Percentiles rank a stretch among this genome's conserved stretches.
phyloP scores from a whole-genome alignment of 2,888 invertebrate species.

The Hipparchia sbordonii region DNA sequence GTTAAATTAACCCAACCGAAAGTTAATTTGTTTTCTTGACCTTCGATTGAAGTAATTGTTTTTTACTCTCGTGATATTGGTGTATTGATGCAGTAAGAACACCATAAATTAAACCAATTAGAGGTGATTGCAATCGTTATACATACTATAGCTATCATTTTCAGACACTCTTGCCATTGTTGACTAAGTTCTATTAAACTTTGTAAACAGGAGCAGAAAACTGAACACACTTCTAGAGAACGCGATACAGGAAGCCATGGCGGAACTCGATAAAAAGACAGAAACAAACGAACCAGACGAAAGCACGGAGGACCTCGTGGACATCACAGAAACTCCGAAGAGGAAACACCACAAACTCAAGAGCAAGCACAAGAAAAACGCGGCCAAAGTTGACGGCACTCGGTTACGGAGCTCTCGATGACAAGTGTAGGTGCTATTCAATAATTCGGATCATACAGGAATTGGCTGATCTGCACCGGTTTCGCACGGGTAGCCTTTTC shows the following conservation, averaged over 20 bases:
- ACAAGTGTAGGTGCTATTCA: slow-evolving; percentile 41
- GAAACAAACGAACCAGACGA: slow-evolving; percentile 48
- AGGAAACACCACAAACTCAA: slow-evolving; percentile 57
- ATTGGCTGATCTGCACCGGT: too few species aligned
- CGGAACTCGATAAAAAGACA: slow-evolving; percentile 90
- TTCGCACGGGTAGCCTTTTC: too few species aligned
- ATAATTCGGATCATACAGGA: not conserved
- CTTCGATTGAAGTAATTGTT: not conserved
- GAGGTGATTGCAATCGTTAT: too few species aligned
- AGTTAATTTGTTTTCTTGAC: slow-evolving; percentile 35
- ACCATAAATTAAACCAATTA: too few species aligned
- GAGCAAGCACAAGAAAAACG: slow-evolving; percentile 59
- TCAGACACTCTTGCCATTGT: too few species aligned
- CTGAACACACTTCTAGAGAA: slow-evolving; percentile 94
- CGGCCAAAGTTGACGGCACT: slow-evolving; percentile 58
- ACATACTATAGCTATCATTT: too few species aligned
- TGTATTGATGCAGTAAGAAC: too few species aligned
- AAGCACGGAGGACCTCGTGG: slow-evolving; percentile 30
- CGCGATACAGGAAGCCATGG: slow-evolving; percentile 96
- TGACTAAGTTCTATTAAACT: not conserved
- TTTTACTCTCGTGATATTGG: too few species aligned
- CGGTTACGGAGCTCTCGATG: slow-evolving; percentile 81
- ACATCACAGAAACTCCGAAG: slow-evolving; percentile 53
- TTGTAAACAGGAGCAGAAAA: slow-evolving; percentile 91
- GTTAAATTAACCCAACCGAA: slow-evolving; percentile 71